phyloP scores from a whole-genome alignment of 2,888 invertebrate genomes.

The Shargacucullia verbasci region DNA sequence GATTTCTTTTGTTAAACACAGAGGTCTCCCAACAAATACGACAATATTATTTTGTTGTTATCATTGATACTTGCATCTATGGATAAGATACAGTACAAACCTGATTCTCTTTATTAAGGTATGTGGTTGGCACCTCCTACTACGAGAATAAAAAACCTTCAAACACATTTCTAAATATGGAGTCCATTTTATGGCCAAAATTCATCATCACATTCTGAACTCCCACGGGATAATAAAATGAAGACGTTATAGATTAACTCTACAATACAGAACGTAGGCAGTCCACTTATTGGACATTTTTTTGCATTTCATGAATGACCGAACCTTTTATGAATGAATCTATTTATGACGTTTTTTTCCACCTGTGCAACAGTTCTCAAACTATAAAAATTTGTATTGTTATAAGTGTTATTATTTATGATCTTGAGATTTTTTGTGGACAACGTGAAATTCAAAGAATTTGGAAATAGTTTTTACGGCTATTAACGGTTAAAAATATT shows the following conservation, averaged over 20 bases:
- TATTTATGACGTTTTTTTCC: slow-evolving; percentile 69
- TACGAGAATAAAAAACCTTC: slow-evolving; percentile 9
- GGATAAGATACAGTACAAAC: too few species aligned
- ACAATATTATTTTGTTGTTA: background rate
- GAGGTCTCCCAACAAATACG: background rate
- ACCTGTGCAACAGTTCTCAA: slow-evolving; percentile 75
- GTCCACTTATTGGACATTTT: slow-evolving; percentile 61
- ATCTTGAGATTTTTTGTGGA: slow-evolving; percentile 62
- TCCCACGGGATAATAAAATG: slow-evolving; percentile 83
- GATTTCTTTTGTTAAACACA: too few species aligned
- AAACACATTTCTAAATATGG: slow-evolving; percentile 35
- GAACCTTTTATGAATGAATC: slow-evolving; percentile 73
- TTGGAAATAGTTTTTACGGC: slow-evolving; percentile 35
- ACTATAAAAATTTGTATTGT: slow-evolving; percentile 87
- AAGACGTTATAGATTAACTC: slow-evolving; percentile 80
- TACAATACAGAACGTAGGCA: slow-evolving; percentile 65
- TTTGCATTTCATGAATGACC: slow-evolving; percentile 77
- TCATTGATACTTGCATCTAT: background rate
- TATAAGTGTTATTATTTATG: slow-evolving; percentile 82
- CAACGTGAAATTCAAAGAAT: slow-evolving; percentile 53
- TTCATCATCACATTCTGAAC: slow-evolving; percentile 59
- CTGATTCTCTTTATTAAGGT: background rate
- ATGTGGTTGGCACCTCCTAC: slow-evolving; percentile 34
- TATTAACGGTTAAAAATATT: slow-evolving; percentile 50
- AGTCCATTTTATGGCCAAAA: slow-evolving; percentile 33